Percentiles rank a stretch among this genome's conserved stretches.
Conservation (phyloP, 2,113 vertebrate genomes). For the Cnemophilus loriae region DNA sequence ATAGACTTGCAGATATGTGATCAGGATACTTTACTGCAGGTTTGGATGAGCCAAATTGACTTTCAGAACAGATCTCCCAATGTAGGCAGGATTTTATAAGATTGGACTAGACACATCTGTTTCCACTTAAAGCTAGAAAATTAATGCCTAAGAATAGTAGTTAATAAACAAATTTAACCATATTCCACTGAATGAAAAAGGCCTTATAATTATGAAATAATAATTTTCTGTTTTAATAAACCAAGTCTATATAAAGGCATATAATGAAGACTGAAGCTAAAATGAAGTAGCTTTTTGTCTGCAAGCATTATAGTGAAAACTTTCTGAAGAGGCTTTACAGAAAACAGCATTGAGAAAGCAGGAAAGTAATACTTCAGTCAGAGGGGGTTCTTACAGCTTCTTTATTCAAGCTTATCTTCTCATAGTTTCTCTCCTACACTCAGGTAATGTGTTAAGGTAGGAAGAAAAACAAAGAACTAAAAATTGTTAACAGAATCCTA, state of each 20-base stretch:
- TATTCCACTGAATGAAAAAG: not conserved
- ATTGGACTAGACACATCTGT: not conserved
- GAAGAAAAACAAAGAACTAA: not conserved
- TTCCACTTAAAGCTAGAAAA: not conserved
- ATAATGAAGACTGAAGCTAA: not conserved
- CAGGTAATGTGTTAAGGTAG: not conserved
- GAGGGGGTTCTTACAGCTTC: not conserved
- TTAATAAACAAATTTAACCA: not conserved
- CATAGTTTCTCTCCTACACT: not conserved
- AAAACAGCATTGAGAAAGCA: not conserved
- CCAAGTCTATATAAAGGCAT: not conserved
- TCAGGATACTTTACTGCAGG: not conserved
- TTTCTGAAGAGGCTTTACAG: not conserved
- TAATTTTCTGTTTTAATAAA: not conserved
- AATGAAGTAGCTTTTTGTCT: not conserved
- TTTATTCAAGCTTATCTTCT: not conserved
- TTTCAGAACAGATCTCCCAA: not conserved
- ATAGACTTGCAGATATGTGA: not conserved
- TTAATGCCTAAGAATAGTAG: not conserved
- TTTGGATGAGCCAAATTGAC: not conserved
- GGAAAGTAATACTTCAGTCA: not conserved
- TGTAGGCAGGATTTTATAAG: not conserved
- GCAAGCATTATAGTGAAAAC: not conserved
- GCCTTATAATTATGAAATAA: not conserved
- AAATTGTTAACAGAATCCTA: not conserved